phyloP scores from a whole-genome alignment of 2,888 invertebrate genomes.

The Clusia tigrina region DNA sequence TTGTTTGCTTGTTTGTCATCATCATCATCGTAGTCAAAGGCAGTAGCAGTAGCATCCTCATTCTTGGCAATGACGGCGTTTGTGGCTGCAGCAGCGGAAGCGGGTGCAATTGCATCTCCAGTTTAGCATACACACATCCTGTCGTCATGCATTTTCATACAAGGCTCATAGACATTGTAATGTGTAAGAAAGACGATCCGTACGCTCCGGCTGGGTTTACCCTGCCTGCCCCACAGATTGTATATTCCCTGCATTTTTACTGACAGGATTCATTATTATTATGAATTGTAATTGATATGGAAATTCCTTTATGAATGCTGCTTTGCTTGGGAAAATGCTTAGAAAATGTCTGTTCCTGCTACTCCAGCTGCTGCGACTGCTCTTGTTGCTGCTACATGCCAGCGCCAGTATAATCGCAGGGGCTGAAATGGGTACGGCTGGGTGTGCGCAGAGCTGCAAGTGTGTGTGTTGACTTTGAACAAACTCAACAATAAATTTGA shows the following conservation, averaged over 20 bases:
- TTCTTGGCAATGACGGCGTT: too few species aligned
- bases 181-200: too few species aligned
- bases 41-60: constrained; percentile 26
- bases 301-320: constrained; percentile 34
- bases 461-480: background rate
- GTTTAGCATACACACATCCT: background rate
- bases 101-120: constrained; percentile 1
- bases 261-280: constrained; percentile 25
- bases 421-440: background rate
- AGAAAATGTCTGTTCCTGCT: constrained; percentile 17
- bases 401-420: too few species aligned
- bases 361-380: background rate
- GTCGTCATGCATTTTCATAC: too few species aligned
- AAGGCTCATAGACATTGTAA: too few species aligned
- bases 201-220: too few species aligned
- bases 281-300: constrained; percentile 41
- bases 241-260: too few species aligned
- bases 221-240: too few species aligned
- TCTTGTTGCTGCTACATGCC: background rate
- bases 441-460: background rate
- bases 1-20: constrained; percentile 22
- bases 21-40: constrained; percentile 25
- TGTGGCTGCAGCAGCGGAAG: background rate
- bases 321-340: constrained; percentile 21
- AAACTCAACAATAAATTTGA: background rate